Percentiles rank a stretch among this genome's conserved stretches.
Evolutionary conservation across 1,140 invertebrate species (phyloP).

Genomic region (Anthonomus grandis): DNA sequence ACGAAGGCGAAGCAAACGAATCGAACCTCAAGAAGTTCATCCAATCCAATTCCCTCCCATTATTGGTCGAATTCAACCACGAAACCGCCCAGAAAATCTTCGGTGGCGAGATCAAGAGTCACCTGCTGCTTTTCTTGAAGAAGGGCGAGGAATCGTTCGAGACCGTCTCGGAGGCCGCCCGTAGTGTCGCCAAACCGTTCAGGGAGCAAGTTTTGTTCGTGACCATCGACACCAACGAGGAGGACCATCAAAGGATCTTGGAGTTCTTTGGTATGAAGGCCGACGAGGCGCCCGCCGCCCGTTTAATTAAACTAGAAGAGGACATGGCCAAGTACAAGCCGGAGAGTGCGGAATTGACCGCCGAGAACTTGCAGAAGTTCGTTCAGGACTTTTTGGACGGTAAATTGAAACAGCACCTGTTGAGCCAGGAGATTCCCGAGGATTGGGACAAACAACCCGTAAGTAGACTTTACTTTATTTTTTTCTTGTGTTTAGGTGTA

Average conservation of each 20-base stretch:
- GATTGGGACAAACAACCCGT: constrained; percentile 97
- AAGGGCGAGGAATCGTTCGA: constrained; percentile 79
- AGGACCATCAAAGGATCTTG: constrained; percentile 94
- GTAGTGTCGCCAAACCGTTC: constrained; percentile 82
- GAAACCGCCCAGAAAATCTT: constrained; percentile 98
- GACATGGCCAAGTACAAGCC: constrained; percentile 99
- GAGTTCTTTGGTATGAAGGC: constrained; percentile 99
- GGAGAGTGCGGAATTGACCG: constrained; percentile 68
- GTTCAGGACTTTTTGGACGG: constrained; percentile 85
- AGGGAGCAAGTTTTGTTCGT: constrained; percentile 93
- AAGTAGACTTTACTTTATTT: background rate
- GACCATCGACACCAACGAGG: constrained; percentile 90
- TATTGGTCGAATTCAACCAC: constrained; percentile 97
- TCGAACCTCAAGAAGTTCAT: constrained; percentile 82
- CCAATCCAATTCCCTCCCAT: constrained; percentile 78
- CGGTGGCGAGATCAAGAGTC: constrained; percentile 94
- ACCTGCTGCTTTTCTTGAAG: constrained; percentile 92
- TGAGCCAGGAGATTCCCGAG: constrained; percentile 90
- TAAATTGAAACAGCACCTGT: constrained; percentile 90
- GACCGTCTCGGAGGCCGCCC: constrained; percentile 65
- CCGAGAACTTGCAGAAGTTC: constrained; percentile 78
- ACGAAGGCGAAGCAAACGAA: constrained; percentile 66
- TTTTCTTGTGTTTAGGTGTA: background rate
- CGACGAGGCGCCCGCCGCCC: constrained; percentile 85
- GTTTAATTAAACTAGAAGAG: constrained; percentile 92